These are phyloP conservation scores for Plagodis dolabraria DNA, from an alignment of 2,888 invertebrate genomes.

Conservation along the genomic window DNA sequence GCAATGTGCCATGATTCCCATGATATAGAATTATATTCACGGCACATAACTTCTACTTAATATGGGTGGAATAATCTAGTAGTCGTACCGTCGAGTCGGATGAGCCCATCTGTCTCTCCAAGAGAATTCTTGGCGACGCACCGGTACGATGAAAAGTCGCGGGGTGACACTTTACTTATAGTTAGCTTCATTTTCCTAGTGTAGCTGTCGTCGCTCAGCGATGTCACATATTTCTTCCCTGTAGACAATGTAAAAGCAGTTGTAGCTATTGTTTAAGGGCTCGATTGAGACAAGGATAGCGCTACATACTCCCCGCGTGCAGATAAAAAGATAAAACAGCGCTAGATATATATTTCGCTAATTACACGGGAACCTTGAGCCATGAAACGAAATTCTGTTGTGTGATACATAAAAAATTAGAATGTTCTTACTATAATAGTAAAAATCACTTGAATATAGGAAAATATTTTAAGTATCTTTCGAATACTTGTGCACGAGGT, in stretches of 20 bases:
- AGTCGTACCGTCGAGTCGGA: constrained; percentile 93
- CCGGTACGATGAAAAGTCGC: constrained; percentile 95
- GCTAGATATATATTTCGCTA: too few relatives aligned
- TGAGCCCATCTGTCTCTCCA: constrained; percentile 95
- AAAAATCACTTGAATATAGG: too few relatives aligned
- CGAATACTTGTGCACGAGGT: too few relatives aligned
- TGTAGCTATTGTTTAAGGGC: too few relatives aligned
- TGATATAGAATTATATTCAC: constrained; percentile 32
- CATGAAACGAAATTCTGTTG: too few relatives aligned
- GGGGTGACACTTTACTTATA: constrained; percentile 90
- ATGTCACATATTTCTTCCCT: constrained; percentile 95
- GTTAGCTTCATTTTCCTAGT: constrained; percentile 96
- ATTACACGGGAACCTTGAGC: too few relatives aligned
- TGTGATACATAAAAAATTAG: too few relatives aligned
- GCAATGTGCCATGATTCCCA: constrained; percentile 34
- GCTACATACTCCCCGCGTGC: too few relatives aligned
- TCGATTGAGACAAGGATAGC: too few relatives aligned
- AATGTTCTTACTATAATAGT: too few relatives aligned
- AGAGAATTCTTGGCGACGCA: constrained; percentile 96
- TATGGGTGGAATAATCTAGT: constrained; percentile 43
- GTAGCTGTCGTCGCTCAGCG: constrained; percentile 93
- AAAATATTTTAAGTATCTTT: too few relatives aligned
- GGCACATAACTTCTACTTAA: constrained; percentile 36
- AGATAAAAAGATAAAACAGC: too few relatives aligned
- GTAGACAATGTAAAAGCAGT: constrained; percentile 38